Conservation (phyloP, 2,113 vertebrate genomes). For the Bufo bufo region DNA sequence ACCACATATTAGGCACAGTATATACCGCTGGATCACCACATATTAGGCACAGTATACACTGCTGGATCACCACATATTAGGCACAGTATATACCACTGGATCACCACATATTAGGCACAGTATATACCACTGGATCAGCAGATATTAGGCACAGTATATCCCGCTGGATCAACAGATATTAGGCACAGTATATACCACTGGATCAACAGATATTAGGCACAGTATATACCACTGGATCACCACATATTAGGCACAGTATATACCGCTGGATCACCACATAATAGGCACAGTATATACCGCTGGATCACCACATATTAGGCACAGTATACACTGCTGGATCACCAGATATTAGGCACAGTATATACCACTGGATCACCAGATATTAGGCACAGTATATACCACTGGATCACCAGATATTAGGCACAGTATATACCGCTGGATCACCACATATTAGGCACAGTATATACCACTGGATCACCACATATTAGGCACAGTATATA, state of each 20-base stretch:
- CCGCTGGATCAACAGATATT: neutral
- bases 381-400: neutral
- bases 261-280: too few relatives aligned
- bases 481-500: neutral
- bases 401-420: neutral
- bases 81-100: too few relatives aligned
- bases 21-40: neutral
- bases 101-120: neutral
- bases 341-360: neutral
- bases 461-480: neutral
- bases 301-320: too few relatives aligned
- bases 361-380: neutral
- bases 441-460: too few relatives aligned
- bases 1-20: neutral
- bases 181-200: neutral
- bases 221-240: neutral
- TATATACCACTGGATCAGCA: neutral
- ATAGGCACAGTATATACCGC: too few relatives aligned
- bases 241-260: too few relatives aligned
- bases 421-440: neutral
- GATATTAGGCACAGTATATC: neutral
- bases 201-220: too few relatives aligned
- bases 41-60: neutral
- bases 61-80: neutral
- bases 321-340: too few relatives aligned